Percentiles rank a stretch among this genome's conserved stretches.
Evolutionary conservation across 92 coral and sea anemone species (phyloP).

Genomic region (Bergia puertoricense): DNA sequence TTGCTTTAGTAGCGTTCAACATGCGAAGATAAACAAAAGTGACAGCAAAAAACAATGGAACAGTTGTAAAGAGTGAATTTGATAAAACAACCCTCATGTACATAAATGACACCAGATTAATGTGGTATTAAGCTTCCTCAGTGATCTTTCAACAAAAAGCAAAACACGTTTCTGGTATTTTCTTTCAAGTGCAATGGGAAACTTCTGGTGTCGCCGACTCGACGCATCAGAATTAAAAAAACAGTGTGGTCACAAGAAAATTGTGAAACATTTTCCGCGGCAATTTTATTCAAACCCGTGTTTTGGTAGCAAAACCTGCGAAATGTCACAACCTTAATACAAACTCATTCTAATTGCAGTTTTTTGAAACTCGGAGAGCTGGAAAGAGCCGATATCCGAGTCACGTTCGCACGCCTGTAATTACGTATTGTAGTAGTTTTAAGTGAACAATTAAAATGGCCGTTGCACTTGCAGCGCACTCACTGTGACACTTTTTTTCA

Average conservation of each 20-base stretch:
- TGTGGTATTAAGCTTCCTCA: neutral
- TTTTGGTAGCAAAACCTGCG: neutral
- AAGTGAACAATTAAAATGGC: neutral
- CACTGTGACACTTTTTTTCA: too few species aligned
- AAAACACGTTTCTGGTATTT: neutral
- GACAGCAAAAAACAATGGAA: conserved; percentile 8
- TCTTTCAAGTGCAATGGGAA: neutral
- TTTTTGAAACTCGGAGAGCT: neutral
- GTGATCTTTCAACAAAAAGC: conserved; percentile 12
- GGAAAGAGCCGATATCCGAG: neutral
- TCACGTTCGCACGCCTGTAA: neutral
- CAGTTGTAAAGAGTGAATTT: conserved; percentile 3
- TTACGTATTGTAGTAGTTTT: neutral
- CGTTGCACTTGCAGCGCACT: neutral
- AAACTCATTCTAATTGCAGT: neutral
- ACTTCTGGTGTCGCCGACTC: too few species aligned
- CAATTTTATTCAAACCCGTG: too few species aligned
- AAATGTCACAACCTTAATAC: neutral
- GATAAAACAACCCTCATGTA: neutral
- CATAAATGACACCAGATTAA: conserved; percentile 9
- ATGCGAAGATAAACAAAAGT: neutral
- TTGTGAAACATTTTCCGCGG: too few species aligned
- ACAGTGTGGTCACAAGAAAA: too few species aligned
- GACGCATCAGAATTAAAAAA: too few species aligned
- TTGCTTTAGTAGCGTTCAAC: neutral